phyloP scores from a whole-genome alignment of 2,113 vertebrate genomes.

The Alexandromys fortis region DNA sequence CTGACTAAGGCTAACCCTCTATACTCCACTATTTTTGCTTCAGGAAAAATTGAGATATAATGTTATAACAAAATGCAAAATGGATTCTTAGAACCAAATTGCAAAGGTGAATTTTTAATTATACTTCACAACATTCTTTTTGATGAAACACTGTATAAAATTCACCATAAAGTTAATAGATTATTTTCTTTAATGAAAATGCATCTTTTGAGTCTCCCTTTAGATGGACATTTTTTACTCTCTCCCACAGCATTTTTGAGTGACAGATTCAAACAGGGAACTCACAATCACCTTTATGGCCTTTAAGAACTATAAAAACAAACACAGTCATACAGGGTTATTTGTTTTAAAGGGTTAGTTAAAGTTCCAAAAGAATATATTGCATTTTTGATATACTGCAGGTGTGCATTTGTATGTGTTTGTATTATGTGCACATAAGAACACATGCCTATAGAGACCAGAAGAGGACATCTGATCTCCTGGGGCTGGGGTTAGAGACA shows the following conservation, averaged over 20 bases:
- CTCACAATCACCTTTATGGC: neutral
- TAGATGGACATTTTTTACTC: conserved; percentile 9
- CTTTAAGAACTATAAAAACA: conserved; percentile 1
- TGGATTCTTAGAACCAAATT: neutral
- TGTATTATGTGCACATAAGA: neutral
- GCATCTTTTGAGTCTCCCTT: neutral
- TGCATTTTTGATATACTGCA: neutral
- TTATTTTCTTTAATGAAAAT: conserved; percentile 17
- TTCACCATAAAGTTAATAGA: neutral
- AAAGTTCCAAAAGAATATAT: neutral
- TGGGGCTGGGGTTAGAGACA: neutral
- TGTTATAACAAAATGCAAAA: neutral
- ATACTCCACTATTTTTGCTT: neutral
- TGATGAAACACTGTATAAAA: neutral
- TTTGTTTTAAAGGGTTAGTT: neutral
- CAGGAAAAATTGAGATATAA: neutral
- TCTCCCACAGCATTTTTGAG: neutral
- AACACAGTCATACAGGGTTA: neutral
- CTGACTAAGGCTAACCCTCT: neutral
- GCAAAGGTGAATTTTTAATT: neutral
- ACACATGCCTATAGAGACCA: neutral
- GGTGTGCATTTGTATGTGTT: neutral
- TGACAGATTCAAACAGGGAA: conserved; percentile 16
- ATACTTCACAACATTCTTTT: neutral
- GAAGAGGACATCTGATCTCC: too few relatives aligned